Evolutionary conservation across 1,140 invertebrate species (phyloP).

Genomic region (Ceratina australensis): DNA sequence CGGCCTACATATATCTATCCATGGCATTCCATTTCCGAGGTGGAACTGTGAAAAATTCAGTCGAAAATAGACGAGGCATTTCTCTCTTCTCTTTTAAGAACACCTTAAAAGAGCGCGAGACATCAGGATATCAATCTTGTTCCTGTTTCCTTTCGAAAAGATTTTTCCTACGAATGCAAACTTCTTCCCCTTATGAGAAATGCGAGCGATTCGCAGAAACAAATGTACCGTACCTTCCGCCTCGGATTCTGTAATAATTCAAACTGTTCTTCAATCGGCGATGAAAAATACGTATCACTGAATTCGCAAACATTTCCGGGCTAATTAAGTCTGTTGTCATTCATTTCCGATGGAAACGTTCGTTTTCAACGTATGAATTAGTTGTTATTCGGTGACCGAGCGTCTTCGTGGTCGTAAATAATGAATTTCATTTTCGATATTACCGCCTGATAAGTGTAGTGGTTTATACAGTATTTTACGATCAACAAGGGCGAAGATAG

Average conservation of each 20-base stretch:
- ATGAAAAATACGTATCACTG: background rate
- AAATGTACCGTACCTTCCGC: background rate
- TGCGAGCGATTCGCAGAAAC: background rate
- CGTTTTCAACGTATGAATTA: background rate
- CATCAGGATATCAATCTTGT: background rate
- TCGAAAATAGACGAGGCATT: background rate
- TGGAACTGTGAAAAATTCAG: slow-evolving; percentile 38
- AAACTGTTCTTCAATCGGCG: too few relatives aligned
- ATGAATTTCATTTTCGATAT: slow-evolving; percentile 27
- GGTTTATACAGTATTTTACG: slow-evolving; percentile 16
- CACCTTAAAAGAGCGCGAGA: too few relatives aligned
- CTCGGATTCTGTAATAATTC: too few relatives aligned
- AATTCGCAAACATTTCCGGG: too few relatives aligned
- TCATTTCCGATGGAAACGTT: background rate
- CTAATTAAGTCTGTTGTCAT: too few relatives aligned
- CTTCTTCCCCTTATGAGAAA: background rate
- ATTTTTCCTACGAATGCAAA: background rate
- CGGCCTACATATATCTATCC: slow-evolving; percentile 20
- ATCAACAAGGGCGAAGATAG: slow-evolving; percentile 12
- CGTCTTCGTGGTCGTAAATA: slow-evolving; percentile 13
- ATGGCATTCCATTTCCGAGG: slow-evolving; percentile 5
- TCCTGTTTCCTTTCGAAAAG: background rate
- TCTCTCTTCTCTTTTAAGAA: too few relatives aligned
- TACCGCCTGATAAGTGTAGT: slow-evolving; percentile 10
- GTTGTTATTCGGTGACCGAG: background rate